Evolutionary conservation across 2,888 invertebrate genomes (phyloP), one percentile per base, ranked within the genome.

Genomic region (Automeris io): DNA sequence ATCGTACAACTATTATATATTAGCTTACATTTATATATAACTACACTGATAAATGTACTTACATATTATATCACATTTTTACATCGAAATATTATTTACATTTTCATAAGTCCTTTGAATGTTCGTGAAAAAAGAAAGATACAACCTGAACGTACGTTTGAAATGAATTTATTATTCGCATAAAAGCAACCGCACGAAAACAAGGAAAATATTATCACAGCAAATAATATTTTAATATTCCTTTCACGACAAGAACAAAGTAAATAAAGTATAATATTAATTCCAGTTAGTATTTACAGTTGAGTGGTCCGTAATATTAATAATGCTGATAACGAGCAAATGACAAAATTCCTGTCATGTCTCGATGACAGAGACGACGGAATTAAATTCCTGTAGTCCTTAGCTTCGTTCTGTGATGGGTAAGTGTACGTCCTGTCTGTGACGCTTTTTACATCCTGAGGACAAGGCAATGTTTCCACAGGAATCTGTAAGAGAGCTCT

Each of bases 391-490:
- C 85, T 77, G 46, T 82, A 86, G 70, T 86, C 85, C 56, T 85
- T 86, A 2, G 85, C 85, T 54, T 86, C 90, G 40, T 90, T 88
- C 49, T 90, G 90, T 23, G 90, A 80, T 3, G 90, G 90, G 57
- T 90, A 77, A 31, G 85, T 86, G 46, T 85, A 86, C 2, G 85
- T 86, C 40, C 81, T 69, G 47, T 90, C 90, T 12, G 90, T 90
- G 33, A 90, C 90, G 56, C 88, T 90, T 55, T 88, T 90, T n/a
- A 88, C 72, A 36, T 88, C 88, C 45, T 88, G 88, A 37, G 90
- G 89, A 59, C 90, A 90, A 12, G 90, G 90, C 39, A 90, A 67
- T 37, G 82, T 71, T 49, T 90, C 89, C 2, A 88, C 81, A 1
- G 89, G 88, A 40, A 90, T 86, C 54, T 88, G 87, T 35, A 90